These are phyloP conservation scores for Ridgeia piscesae DNA, from an alignment of 1,140 invertebrate genomes.

Conservation along the genomic window DNA sequence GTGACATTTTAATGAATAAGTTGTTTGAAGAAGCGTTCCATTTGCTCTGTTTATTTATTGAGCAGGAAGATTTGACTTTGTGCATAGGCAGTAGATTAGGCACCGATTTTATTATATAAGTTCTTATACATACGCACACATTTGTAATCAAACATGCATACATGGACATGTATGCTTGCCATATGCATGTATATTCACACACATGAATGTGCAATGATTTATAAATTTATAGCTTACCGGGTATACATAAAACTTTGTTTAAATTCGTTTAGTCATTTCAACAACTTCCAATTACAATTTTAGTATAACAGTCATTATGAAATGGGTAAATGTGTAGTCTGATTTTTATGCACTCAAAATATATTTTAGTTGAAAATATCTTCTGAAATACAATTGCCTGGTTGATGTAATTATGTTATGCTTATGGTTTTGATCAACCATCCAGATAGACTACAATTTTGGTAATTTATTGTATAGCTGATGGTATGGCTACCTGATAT, in stretches of 20 bases:
- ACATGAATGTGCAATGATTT: background rate
- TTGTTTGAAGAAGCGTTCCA: background rate
- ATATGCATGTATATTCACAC: no score
- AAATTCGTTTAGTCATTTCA: background rate
- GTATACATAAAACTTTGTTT: background rate
- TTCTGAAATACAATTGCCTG: background rate
- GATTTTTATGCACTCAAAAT: background rate
- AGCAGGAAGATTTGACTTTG: background rate
- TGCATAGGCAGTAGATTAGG: background rate
- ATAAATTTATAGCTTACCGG: background rate
- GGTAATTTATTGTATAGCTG: no score
- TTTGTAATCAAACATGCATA: background rate
- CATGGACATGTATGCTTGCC: background rate
- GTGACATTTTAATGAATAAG: conserved; percentile 1
- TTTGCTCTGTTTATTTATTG: background rate
- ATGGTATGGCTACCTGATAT: background rate
- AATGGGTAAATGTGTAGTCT: background rate
- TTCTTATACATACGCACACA: background rate
- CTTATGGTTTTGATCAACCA: background rate
- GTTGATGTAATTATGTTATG: background rate
- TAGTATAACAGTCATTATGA: background rate
- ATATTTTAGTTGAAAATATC: background rate
- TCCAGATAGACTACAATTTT: no score
- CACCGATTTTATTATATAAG: background rate
- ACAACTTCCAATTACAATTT: background rate